Base-by-base conservation (phyloP, 1,140 invertebrate genomes). In the Lasaia peninsularis region DNA sequence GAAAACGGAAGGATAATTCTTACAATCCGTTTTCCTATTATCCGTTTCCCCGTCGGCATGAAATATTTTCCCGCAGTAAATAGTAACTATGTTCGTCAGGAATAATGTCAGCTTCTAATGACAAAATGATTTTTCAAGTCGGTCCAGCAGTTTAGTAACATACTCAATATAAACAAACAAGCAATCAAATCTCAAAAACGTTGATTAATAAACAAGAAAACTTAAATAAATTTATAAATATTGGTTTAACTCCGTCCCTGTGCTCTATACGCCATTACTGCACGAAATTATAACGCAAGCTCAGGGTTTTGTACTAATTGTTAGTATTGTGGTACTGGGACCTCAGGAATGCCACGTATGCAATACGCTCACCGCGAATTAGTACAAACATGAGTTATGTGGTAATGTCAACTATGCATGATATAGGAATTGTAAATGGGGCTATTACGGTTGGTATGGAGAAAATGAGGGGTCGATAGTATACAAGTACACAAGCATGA, bases 311-410 rank as follows among this genome's bases (percentile, higher is more conserved):
- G 35, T 50, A 62, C 51, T 65, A 61, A 65, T 61, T 61, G 56
- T 58, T 54, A 61, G 53, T 58, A 61, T 65, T 61, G 62, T 65
- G 56, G 61, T 62, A 58, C 61, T 56, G 32, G 52, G 55, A 50
- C 49, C n/a, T 18, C 8, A 56, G 67, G 67, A 69, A 69, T 69
- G 67, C 50, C 58, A 16, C 49, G 59, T 60, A 63, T 60, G 63
- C 61, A 58, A 58, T 55, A 53, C 49, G 63, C 49, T 37, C 55
- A 60, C 33, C 58, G 40, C 67, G 56, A 63, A 60, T 63, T 63
- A 61, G 50, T 51, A 49, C 59, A 49, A 60, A 58, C 51, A 60
- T 57, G 55, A 63, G 37, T 55, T 60, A 60, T 65, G 58, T 28
- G 33, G 53, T 20, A 60, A 69, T 66, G 63, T 18, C 48, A 61